These are phyloP conservation scores for Eupithecia abbreviata DNA, from an alignment of 2,888 invertebrate species.

Conservation along the genomic window DNA sequence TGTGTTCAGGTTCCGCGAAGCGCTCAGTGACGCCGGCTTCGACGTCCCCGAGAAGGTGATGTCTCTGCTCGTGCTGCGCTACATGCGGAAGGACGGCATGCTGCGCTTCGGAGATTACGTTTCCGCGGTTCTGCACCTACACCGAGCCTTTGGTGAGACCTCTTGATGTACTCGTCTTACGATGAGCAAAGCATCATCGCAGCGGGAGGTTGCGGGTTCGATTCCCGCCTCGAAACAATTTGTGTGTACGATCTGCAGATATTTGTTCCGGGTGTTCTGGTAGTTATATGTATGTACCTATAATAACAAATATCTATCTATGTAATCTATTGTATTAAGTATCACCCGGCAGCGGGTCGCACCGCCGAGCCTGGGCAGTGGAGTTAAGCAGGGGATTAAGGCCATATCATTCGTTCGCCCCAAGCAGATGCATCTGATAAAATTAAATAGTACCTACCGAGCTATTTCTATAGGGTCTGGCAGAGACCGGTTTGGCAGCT, in stretches of 20 bases:
- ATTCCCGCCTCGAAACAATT: no score
- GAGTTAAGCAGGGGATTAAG: no score
- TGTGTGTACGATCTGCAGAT: no score
- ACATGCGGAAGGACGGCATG: constrained; percentile 96
- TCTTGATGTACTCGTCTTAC: background rate
- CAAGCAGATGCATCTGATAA: background rate
- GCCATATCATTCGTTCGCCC: background rate
- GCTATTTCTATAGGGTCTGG: background rate
- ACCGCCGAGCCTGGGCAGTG: no score
- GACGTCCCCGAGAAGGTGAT: constrained; percentile 93
- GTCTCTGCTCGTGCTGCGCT: constrained; percentile 91
- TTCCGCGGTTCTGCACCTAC: constrained; percentile 93
- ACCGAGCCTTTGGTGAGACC: constrained; percentile 92
- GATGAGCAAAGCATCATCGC: background rate
- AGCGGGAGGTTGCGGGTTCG: no score
- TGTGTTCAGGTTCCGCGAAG: constrained; percentile 85
- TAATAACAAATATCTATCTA: no score
- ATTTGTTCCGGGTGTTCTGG: no score
- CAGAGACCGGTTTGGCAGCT: background rate
- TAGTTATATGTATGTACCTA: no score
- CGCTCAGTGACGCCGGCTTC: constrained; percentile 93
- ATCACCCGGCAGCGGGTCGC: no score
- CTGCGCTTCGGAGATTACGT: constrained; percentile 96
- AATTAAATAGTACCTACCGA: background rate
- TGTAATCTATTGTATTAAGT: no score